A percentile compares a stretch with the other conserved stretches of the same genome.
phyloP scores from a whole-genome alignment of 2,888 invertebrate genomes.

The Pristionchus arcanus region DNA sequence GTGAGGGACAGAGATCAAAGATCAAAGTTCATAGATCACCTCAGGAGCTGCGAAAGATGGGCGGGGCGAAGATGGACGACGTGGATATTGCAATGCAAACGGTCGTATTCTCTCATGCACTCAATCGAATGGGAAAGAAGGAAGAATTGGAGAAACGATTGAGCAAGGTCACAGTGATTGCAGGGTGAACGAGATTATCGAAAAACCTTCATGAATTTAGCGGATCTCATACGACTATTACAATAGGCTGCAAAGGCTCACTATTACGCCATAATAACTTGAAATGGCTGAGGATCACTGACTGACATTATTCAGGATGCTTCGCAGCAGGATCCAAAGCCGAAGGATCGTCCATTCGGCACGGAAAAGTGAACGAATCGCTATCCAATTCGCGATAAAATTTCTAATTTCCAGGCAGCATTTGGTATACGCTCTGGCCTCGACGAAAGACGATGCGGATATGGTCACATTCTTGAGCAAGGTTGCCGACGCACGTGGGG shows the following conservation, averaged over 20 bases:
- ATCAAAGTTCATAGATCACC: neutral
- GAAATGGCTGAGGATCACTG: neutral
- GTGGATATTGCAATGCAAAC: neutral
- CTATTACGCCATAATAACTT: neutral
- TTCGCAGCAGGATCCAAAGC: neutral
- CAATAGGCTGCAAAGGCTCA: too few relatives aligned
- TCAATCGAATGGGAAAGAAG: conserved; percentile 3
- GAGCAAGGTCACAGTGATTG: neutral
- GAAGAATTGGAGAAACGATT: neutral
- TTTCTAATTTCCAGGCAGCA: neutral
- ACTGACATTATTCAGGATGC: neutral
- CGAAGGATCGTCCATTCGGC: neutral
- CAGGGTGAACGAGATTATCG: neutral
- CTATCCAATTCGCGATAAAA: neutral
- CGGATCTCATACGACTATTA: too few relatives aligned
- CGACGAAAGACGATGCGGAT: neutral
- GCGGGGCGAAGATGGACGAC: neutral
- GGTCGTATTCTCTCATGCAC: neutral
- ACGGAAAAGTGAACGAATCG: neutral
- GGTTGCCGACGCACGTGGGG: neutral
- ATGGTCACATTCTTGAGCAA: neutral
- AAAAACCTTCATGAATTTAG: too few relatives aligned
- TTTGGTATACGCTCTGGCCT: neutral
- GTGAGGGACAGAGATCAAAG: conserved; percentile 1
- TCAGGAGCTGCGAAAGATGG: neutral